phyloP scores from a whole-genome alignment of 2,113 vertebrate species.

The Gallinago jamesoni region DNA sequence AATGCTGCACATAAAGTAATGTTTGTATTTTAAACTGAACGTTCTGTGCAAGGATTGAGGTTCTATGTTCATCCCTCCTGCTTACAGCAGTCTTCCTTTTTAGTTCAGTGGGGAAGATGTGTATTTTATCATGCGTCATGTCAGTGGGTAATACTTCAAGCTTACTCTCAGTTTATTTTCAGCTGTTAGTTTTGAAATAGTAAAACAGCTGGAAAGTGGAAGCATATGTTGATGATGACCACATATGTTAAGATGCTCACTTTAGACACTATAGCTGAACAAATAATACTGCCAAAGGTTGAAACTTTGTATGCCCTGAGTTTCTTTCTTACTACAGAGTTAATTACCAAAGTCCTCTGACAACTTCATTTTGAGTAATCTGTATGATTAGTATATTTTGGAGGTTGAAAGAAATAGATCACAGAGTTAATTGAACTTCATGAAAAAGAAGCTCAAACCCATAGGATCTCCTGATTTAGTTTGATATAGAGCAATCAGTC shows the following conservation, averaged over 20 bases:
- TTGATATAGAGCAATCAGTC: background rate
- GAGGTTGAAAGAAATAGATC: background rate
- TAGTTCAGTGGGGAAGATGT: background rate
- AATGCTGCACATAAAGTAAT: background rate
- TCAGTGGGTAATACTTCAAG: background rate
- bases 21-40: background rate
- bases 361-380: background rate
- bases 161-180: background rate
- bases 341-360: background rate
- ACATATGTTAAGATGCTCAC: rapidly evolving
- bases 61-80: background rate
- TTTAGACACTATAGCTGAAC: background rate
- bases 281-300: background rate
- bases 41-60: rapidly evolving
- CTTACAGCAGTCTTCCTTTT: background rate
- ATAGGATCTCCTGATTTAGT: background rate
- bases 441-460: background rate
- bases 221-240: background rate
- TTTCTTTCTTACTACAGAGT: background rate
- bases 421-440: background rate
- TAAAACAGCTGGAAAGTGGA: background rate
- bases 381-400: background rate
- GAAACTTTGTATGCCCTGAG: background rate
- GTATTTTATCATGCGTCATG: background rate
- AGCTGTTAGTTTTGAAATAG: background rate